Conservation (phyloP, 2,113 vertebrate genomes). For the Anarrhichthys ocellatus region DNA sequence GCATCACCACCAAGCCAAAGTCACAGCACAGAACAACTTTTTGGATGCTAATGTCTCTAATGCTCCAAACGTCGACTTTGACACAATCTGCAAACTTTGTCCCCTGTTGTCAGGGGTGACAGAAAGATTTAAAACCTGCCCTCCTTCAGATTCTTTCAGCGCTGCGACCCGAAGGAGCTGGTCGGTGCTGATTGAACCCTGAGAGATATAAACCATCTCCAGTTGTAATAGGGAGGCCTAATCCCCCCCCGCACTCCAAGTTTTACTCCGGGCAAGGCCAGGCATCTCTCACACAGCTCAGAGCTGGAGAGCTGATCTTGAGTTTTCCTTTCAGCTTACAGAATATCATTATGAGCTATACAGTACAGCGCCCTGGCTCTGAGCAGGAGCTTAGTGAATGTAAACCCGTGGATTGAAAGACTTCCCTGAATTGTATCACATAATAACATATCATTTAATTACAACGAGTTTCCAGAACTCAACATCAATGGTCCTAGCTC, state of each 20-base stretch:
- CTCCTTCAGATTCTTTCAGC: constrained; percentile 49
- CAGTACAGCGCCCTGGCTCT: constrained; percentile 34
- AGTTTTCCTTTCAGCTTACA: constrained; percentile 55
- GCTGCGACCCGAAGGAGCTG: constrained; percentile 30
- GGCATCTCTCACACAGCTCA: constrained; percentile 51
- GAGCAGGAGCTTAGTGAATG: constrained; percentile 40
- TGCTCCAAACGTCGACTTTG: background rate
- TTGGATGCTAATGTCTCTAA: background rate
- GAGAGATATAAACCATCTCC: constrained; percentile 52
- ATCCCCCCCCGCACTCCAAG: constrained; percentile 47
- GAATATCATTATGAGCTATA: constrained; percentile 53
- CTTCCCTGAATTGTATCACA: background rate
- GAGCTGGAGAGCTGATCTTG: constrained; percentile 46
- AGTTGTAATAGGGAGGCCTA: constrained; percentile 43
- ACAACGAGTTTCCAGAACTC: background rate
- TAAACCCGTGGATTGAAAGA: background rate
- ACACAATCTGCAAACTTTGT: background rate
- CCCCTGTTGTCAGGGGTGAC: background rate
- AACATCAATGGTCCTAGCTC: background rate
- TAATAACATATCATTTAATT: constrained; percentile 11
- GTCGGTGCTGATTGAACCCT: constrained; percentile 53
- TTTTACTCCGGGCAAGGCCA: constrained; percentile 21
- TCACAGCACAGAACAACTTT: background rate
- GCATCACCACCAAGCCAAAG: background rate
- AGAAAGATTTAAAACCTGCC: constrained; percentile 21